These are phyloP conservation scores for Drosophila limbata DNA, from an alignment of 2,888 invertebrate species.

Conservation along the genomic window DNA sequence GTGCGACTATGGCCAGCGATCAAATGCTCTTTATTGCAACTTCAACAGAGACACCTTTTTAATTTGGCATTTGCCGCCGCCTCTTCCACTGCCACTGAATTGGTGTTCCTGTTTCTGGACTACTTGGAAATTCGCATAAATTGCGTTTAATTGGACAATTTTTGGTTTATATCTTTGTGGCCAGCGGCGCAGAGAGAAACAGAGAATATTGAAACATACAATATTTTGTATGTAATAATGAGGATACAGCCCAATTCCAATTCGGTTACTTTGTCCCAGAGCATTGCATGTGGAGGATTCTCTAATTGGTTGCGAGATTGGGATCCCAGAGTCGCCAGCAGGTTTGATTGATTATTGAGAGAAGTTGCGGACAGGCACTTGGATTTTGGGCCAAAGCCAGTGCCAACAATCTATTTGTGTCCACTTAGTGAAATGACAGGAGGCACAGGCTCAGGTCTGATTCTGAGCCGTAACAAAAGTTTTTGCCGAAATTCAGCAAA, in stretches of 20 bases:
- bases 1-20: conserved; percentile 41
- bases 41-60: conserved; percentile 77
- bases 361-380: conserved; percentile 85
- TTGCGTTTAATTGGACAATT: conserved; percentile 83
- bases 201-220: conserved; percentile 1
- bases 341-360: conserved; percentile 85
- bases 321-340: conserved; percentile 21
- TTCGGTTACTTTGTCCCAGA: conserved; percentile 21
- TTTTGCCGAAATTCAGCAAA: conserved; percentile 62
- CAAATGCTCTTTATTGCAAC: conserved; percentile 74
- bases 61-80: conserved; percentile 72
- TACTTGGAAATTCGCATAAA: conserved; percentile 80
- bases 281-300: conserved; percentile 9
- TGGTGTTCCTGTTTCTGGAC: conserved; percentile 17
- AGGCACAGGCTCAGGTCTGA: conserved; percentile 35
- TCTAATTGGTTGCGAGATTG: conserved; percentile 26
- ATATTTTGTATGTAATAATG: conserved; percentile 48
- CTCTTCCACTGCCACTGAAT: conserved; percentile 3
- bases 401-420: conserved; percentile 83
- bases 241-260: conserved; percentile 13
- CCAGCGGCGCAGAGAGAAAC: conserved; percentile 8
- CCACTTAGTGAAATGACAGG: conserved; percentile 82
- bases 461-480: conserved; percentile 41
- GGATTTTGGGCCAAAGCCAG: conserved; percentile 65
- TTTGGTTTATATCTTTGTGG: conserved; percentile 64